Percentiles rank a stretch among this genome's conserved stretches.
Evolutionary conservation across 1,140 invertebrate species (phyloP).

Genomic region (Stratiolaelaps scimitus): DNA sequence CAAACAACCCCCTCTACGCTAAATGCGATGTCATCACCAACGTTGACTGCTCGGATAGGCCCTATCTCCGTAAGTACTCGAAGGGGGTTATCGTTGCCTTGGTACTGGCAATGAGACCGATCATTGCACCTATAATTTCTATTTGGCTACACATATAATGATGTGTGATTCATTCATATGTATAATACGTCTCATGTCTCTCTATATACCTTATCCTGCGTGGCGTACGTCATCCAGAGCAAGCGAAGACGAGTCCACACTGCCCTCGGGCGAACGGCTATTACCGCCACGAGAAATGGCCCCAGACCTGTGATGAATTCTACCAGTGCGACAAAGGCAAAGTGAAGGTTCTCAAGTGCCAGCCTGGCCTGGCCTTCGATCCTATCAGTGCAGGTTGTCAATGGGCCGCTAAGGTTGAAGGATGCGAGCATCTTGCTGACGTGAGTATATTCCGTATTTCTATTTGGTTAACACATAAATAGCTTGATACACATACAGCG

Average conservation of each 20-base stretch:
- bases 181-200: too few relatives aligned
- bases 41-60: slow-evolving; percentile 11
- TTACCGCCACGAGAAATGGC: slow-evolving; percentile 26
- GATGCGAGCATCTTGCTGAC: slow-evolving; percentile 22
- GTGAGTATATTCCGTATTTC: slow-evolving; percentile 3
- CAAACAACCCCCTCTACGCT: slow-evolving; percentile 21
- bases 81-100: too few relatives aligned
- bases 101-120: too few relatives aligned
- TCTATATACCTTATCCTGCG: too few relatives aligned
- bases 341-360: slow-evolving; percentile 22
- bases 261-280: slow-evolving; percentile 18
- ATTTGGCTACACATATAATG: too few relatives aligned
- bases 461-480: too few relatives aligned
- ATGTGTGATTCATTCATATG: too few relatives aligned
- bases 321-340: slow-evolving; percentile 25
- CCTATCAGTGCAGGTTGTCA: slow-evolving; percentile 7
- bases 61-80: slow-evolving; percentile 17
- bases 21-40: slow-evolving; percentile 24
- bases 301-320: slow-evolving; percentile 23
- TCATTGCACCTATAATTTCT: too few relatives aligned
- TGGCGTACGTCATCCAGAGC: not conserved
- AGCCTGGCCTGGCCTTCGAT: slow-evolving; percentile 18
- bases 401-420: slow-evolving; percentile 19
- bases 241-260: slow-evolving; percentile 5
- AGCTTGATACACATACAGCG: too few relatives aligned